Evolutionary conservation across 2,888 invertebrate genomes (phyloP), one percentile per base, ranked within the genome.

Genomic region (Pristionchus entomophagus): DNA sequence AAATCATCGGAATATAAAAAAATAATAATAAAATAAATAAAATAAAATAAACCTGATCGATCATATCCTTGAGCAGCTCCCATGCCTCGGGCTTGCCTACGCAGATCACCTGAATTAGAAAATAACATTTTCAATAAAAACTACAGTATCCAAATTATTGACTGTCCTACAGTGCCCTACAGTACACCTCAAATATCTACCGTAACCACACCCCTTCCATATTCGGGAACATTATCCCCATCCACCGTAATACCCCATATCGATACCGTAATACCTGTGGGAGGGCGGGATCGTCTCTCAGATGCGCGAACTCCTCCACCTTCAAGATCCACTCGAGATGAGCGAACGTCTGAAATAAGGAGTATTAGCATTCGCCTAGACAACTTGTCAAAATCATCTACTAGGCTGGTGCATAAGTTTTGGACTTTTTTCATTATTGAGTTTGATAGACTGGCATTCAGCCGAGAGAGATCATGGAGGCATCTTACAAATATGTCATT

Each of bases 271-370:
- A n/a, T 41, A 87, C 88, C 87, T 88, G 88, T 2, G 89, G 89
- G 41, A 84, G 87, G n/a, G 83, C 84, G 4, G 86, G 85, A 35
- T 89, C 89, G 29, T 91, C 91, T 29, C 91, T 84, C 14, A 96
- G 94, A 86, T 96, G 95, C 86, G 95, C 94, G 92, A 95, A 96
- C 86, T 96, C 94, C 41, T 95, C 94, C 38, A 96, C 94, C 92
- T 97, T 97, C 78, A 97, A 94, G 0, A 96, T 95, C 94, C 96
- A 96, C 94, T 97, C 97, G 94, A 97, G 94, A 93, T 97, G 97
- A 0, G 96, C 97, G 93, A 97, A 97, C 0, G 96, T 96, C 26
- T n/a, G n/a, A n/a, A n/a, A n/a, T n/a, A n/a, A n/a, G n/a, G n/a
- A n/a, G n/a, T n/a, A n/a, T n/a, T n/a, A n/a, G n/a, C n/a, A n/a